Base-by-base conservation (phyloP, 1,140 invertebrate species). In the Lucilia sericata region DNA sequence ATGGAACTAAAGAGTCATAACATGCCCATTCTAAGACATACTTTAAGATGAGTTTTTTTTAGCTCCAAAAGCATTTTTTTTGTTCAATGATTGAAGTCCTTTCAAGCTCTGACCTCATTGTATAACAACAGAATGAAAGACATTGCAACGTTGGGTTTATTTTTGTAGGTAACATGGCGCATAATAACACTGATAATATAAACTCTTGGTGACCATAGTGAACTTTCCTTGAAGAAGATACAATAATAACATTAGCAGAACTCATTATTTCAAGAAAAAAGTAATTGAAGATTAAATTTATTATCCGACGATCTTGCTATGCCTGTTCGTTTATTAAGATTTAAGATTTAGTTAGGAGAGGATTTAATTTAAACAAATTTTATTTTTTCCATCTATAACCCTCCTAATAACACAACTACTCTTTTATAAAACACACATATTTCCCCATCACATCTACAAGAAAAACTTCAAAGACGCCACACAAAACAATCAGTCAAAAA, bases 201-300 rank as follows among this genome's bases (percentile, higher is more conserved):
- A 70, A 70, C 65, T 70, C n/a, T 70, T 19, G 19, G 21, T 70
- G n/a, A 70, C 65, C 65, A 70, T 21, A 70, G 19, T 70, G 55
- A 60, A 60, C 55, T 60, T 60, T 9, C n/a, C 65, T 19, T 70
- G 13, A 17, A 55, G 51, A 55, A 17, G 51, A 42, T 0, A 60
- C 14, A 60, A 30, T 2, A n/a, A n/a, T n/a, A n/a, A n/a, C 55
- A 60, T n/a, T 60, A 60, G 55, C 14, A 60, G 55, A 1, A 14
- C 55, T 17, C 55, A 14, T 5, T n/a, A 60, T 60, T 17, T 60
- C n/a, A 17, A 17, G 7, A 17, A n/a, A n/a, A 60, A n/a, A 42
- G 5, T 7, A 42, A 42, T 42, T 42, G 10, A 3, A 7, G 10
- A 42, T 42, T 42, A n/a, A n/a, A n/a, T n/a, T 42, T 42, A 42